These are phyloP conservation scores for Megalops atlanticus DNA, from an alignment of 2,113 vertebrate species.

Conservation along the genomic window DNA sequence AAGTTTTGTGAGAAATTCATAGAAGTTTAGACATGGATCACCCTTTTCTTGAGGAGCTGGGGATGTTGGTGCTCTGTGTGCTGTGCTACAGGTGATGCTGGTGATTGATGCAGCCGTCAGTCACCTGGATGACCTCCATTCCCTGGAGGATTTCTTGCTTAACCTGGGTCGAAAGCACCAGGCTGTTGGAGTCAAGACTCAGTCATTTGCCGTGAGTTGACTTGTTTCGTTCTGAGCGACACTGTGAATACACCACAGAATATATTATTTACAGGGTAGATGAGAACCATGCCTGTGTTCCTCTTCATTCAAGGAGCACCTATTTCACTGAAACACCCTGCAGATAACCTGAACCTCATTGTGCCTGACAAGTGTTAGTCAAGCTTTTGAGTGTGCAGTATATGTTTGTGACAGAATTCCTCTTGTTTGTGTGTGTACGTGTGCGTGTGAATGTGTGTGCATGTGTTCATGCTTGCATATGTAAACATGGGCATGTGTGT, in stretches of 20 bases:
- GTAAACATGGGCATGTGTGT: too few species aligned
- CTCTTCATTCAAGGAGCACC: neutral
- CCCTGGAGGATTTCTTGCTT: conserved; percentile 85
- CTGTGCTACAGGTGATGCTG: conserved; percentile 83
- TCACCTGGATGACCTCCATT: conserved; percentile 84
- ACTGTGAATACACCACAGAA: neutral
- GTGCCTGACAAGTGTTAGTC: neutral
- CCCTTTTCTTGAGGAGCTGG: neutral
- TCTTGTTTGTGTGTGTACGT: conserved; percentile 9
- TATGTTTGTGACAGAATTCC: neutral
- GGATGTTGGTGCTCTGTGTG: neutral
- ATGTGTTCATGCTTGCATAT: neutral
- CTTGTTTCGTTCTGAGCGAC: neutral
- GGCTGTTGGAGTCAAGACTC: conserved; percentile 82
- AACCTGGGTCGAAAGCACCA: conserved; percentile 88
- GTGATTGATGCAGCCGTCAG: conserved; percentile 90
- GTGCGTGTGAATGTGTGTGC: neutral
- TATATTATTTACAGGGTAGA: neutral
- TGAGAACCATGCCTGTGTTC: neutral
- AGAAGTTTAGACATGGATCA: neutral
- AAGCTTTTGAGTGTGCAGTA: neutral
- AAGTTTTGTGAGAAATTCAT: neutral
- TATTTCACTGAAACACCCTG: neutral
- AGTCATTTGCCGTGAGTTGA: conserved; percentile 84
- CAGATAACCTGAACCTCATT: neutral